phyloP scores from a whole-genome alignment of 1,140 invertebrate species.

The Dinothrombium tinctorium region DNA sequence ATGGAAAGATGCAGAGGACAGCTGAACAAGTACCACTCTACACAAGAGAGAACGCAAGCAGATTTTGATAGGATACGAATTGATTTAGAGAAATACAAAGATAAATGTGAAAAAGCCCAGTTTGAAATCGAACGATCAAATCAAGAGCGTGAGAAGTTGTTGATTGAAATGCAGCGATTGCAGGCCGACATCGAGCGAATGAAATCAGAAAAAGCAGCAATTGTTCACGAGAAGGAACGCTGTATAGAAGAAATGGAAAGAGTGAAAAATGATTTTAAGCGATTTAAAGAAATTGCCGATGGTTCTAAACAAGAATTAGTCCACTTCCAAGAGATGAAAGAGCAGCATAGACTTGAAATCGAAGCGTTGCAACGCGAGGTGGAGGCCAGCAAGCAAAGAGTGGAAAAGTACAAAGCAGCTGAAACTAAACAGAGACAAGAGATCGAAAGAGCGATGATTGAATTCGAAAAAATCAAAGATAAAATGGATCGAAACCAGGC shows the following conservation, averaged over 20 bases:
- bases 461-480: constrained; percentile 59
- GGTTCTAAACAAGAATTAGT: constrained; percentile 12
- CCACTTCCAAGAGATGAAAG: constrained; percentile 13
- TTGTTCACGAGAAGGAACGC: constrained; percentile 5
- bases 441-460: constrained; percentile 51
- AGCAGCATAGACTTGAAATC: constrained; percentile 15
- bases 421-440: constrained; percentile 57
- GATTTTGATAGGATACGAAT: constrained; percentile 54
- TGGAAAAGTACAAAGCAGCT: constrained; percentile 38
- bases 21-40: constrained; percentile 39
- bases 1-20: constrained; percentile 50
- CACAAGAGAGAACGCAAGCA: constrained; percentile 48
- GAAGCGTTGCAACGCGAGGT: constrained; percentile 28
- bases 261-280: too few species aligned
- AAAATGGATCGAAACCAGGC: constrained; percentile 52
- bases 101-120: constrained; percentile 52
- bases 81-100: constrained; percentile 57
- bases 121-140: constrained; percentile 46
- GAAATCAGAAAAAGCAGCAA: constrained; percentile 6
- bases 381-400: constrained; percentile 45
- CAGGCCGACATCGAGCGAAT: constrained; percentile 1
- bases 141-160: constrained; percentile 28
- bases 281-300: constrained; percentile 14
- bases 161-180: constrained; percentile 31
- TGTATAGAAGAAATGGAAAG: constrained; percentile 7